Conservation (phyloP, 2,888 invertebrate species). For the Frankliniella fusca region DNA sequence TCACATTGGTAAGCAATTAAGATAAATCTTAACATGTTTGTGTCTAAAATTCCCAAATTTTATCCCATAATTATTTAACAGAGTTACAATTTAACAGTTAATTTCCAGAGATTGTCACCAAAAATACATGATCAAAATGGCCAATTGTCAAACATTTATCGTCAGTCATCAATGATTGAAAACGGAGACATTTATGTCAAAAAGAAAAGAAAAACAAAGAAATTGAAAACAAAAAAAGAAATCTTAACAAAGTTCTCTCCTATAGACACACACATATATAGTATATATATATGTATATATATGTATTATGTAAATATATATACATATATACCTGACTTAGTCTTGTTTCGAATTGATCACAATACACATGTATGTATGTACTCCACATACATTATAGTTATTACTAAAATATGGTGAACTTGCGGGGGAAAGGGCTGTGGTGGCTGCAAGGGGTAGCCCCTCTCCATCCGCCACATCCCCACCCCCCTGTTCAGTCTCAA, state of each 20-base stretch:
- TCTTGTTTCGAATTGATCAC: conserved; percentile 33
- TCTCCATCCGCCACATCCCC: background rate
- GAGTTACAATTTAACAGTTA: conserved; percentile 28
- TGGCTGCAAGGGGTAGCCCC: background rate
- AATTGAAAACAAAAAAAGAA: conserved; percentile 24
- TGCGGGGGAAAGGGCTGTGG: background rate
- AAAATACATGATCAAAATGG: conserved; percentile 16
- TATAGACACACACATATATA: conserved; percentile 26
- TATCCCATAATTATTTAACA: conserved; percentile 31
- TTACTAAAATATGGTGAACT: conserved; percentile 4
- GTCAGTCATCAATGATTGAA: conserved; percentile 30
- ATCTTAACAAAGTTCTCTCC: conserved; percentile 25
- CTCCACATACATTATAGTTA: conserved; percentile 16
- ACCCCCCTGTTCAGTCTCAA: conserved; percentile 1
- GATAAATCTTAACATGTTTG: conserved; percentile 25
- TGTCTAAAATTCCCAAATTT: conserved; percentile 34
- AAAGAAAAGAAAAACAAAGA: conserved; percentile 20
- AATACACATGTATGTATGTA: conserved; percentile 34
- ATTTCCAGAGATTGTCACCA: background rate
- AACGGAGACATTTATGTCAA: conserved; percentile 29
- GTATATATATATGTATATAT: conserved; percentile 29
- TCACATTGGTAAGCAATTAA: conserved; percentile 23
- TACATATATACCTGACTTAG: conserved; percentile 35
- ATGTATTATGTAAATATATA: conserved; percentile 31
- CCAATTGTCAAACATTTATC: conserved; percentile 27